A percentile compares a stretch with the other conserved stretches of the same genome.
phyloP scores from a whole-genome alignment of 1,140 invertebrate species.

The Hesperophylax magnus region DNA sequence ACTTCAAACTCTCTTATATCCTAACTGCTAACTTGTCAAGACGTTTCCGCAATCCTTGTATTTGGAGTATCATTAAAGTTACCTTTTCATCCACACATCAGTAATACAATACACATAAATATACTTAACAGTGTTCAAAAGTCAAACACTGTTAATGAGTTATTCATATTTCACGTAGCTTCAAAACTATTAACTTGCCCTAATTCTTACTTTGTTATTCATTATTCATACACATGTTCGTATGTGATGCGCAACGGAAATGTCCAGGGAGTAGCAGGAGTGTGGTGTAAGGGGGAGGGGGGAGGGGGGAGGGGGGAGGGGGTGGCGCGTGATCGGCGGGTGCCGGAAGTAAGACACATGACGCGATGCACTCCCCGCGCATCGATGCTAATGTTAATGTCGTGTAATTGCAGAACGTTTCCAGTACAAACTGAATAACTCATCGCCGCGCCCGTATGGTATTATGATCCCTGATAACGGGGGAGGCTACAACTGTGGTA shows the following conservation, averaged over 20 bases:
- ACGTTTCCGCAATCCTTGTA: too few species aligned
- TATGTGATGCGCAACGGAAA: not conserved
- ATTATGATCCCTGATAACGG: slow-evolving; percentile 43
- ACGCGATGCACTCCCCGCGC: slow-evolving; percentile 27
- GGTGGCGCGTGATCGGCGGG: slow-evolving; percentile 16
- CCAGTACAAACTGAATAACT: slow-evolving; percentile 38
- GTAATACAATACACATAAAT: too few species aligned
- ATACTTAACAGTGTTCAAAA: too few species aligned
- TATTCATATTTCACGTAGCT: too few species aligned
- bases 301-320: not conserved
- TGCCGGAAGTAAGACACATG: slow-evolving; percentile 34
- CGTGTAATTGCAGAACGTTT: slow-evolving; percentile 48
- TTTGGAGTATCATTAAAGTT: too few species aligned
- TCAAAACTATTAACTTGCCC: too few species aligned
- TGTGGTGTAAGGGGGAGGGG: not conserved
- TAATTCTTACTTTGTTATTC: not conserved
- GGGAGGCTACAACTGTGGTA: slow-evolving; percentile 25
- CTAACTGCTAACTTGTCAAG: too few species aligned
- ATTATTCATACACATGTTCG: not conserved
- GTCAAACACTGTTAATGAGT: too few species aligned
- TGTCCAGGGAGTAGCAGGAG: not conserved
- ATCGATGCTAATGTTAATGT: slow-evolving; percentile 50
- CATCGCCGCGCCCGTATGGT: slow-evolving; percentile 51
- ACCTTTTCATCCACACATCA: too few species aligned
- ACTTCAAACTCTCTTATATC: too few species aligned